A percentile compares a stretch with the other conserved stretches of the same genome.
Conservation (phyloP, 1,140 invertebrate species). For the Chironomus striatipennis region DNA sequence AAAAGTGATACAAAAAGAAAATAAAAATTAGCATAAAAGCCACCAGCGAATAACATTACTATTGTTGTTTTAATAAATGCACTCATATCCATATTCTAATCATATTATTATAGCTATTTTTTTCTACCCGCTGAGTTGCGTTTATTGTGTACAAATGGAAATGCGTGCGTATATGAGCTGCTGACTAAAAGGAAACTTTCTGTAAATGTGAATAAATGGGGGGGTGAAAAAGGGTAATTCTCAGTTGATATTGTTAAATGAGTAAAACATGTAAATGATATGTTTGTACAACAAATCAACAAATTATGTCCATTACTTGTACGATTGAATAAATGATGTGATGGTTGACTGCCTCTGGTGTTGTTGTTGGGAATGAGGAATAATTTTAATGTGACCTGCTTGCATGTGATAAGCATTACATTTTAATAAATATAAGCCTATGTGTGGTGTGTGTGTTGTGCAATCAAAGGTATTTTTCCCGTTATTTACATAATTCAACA, state of each 20-base stretch:
- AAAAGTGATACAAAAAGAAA: neutral
- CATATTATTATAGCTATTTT: neutral
- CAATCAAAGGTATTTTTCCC: no score
- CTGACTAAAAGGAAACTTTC: no score
- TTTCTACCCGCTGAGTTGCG: neutral
- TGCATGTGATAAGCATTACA: no score
- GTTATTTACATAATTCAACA: no score
- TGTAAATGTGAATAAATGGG: no score
- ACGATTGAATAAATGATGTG: neutral
- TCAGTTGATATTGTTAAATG: neutral
- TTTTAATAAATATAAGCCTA: no score
- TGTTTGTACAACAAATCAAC: conserved; percentile 21
- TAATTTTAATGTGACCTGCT: no score
- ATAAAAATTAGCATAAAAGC: neutral
- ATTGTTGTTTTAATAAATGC: neutral
- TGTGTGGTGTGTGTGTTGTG: no score
- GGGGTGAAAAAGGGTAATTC: no score
- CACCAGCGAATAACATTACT: neutral
- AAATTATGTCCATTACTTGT: conserved; percentile 20
- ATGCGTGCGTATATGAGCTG: no score
- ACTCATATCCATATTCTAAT: neutral
- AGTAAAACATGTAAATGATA: conserved; percentile 20
- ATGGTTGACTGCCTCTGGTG: neutral
- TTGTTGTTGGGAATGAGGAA: no score
- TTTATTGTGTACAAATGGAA: neutral